A percentile compares a stretch with the other conserved stretches of the same genome.
Conservation (phyloP, 2,113 vertebrate species). For the Actenoides lindsayi region DNA sequence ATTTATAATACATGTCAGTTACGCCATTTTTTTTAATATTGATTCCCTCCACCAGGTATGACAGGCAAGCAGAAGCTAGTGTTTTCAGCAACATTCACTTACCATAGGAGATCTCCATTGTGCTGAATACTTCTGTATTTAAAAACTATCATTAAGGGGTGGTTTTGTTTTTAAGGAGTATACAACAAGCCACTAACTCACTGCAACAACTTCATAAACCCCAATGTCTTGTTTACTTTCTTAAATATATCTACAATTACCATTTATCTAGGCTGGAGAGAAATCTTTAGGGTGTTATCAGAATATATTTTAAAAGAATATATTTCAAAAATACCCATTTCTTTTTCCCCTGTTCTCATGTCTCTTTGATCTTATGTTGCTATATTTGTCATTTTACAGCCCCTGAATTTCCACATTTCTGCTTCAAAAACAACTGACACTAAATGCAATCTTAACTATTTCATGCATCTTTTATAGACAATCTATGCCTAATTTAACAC, state of each 20-base stretch:
- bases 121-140: background rate
- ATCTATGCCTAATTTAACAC: background rate
- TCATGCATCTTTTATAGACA: background rate
- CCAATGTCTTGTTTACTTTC: background rate
- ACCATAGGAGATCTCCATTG: background rate
- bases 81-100: background rate
- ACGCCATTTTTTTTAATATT: background rate
- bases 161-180: background rate
- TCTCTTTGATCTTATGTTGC: background rate
- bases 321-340: background rate
- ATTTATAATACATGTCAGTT: conserved; percentile 26
- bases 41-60: background rate
- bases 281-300: background rate
- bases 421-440: background rate
- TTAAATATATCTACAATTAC: background rate
- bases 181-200: background rate
- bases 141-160: background rate
- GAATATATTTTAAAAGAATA: background rate
- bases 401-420: background rate
- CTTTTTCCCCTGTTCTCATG: background rate
- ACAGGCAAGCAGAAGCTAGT: background rate
- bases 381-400: background rate
- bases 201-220: background rate
- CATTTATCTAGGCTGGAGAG: background rate
- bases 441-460: background rate